Evolutionary conservation across 2,888 invertebrate genomes (phyloP).

Genomic region (Torymus aiolomorphi): DNA sequence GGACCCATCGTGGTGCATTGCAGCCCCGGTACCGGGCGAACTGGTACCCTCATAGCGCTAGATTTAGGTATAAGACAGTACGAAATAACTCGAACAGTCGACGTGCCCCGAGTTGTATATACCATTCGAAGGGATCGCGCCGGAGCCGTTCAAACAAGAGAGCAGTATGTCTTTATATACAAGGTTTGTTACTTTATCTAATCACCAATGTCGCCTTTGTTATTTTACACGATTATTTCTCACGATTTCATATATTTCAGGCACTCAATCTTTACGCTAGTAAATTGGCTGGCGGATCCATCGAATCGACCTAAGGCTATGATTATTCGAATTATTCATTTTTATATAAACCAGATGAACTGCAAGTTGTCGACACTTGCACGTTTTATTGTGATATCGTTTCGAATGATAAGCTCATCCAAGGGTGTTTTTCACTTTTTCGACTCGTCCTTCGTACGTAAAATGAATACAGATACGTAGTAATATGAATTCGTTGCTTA

Average conservation of each 20-base stretch:
- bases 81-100: slow-evolving; percentile 87
- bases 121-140: slow-evolving; percentile 90
- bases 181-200: slow-evolving; percentile 80
- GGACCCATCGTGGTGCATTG: slow-evolving; percentile 90
- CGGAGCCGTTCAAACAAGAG: slow-evolving; percentile 91
- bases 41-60: slow-evolving; percentile 90
- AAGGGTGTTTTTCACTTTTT: slow-evolving; percentile 22
- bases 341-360: slow-evolving; percentile 2
- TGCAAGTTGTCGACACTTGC: slow-evolving; percentile 26
- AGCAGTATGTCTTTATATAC: slow-evolving; percentile 95
- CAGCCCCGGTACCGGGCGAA: slow-evolving; percentile 93
- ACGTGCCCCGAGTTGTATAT: slow-evolving; percentile 91
- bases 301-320: slow-evolving; percentile 78
- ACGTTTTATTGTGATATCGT: slow-evolving; percentile 51
- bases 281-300: slow-evolving; percentile 85
- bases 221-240: neutral
- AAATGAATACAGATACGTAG: slow-evolving; percentile 36
- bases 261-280: slow-evolving; percentile 89
- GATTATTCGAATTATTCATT: slow-evolving; percentile 13
- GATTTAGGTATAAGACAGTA: slow-evolving; percentile 92
- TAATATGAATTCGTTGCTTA: neutral
- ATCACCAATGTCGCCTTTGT: slow-evolving; percentile 12
- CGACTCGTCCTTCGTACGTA: slow-evolving; percentile 23
- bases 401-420: slow-evolving; percentile 31
- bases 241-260: slow-evolving; percentile 76